Percentiles rank a stretch among this genome's conserved stretches.
These are phyloP conservation scores for Synaphobranchus kaupii DNA, from an alignment of 2,797 vertebrate genomes.

Conservation along the genomic window DNA sequence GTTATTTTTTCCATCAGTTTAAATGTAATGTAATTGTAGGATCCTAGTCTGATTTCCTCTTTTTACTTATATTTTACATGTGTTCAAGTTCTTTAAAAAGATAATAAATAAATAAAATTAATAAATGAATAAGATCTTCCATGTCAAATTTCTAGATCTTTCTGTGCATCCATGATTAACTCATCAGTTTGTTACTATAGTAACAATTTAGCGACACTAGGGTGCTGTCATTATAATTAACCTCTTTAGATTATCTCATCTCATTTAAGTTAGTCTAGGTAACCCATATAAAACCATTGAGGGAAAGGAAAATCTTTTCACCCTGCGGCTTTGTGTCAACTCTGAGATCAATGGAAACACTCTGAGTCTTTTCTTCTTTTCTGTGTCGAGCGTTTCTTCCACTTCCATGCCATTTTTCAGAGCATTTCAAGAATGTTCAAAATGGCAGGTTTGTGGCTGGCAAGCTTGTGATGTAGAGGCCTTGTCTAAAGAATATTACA, in stretches of 20 bases:
- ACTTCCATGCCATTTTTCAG: constrained; percentile 20
- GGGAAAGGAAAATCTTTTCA: constrained; percentile 38
- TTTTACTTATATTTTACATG: background rate
- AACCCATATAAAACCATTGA: constrained; percentile 53
- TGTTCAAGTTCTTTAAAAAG: background rate
- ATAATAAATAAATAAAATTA: constrained; percentile 15
- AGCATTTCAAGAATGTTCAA: constrained; percentile 21
- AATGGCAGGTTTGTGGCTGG: constrained; percentile 13
- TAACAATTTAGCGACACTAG: constrained; percentile 59
- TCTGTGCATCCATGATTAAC: constrained; percentile 54
- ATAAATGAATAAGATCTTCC: constrained; percentile 37
- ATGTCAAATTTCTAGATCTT: constrained; percentile 46
- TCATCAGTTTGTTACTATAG: constrained; percentile 65
- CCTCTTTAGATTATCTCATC: constrained; percentile 63
- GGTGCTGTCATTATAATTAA: constrained; percentile 71
- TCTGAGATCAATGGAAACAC: constrained; percentile 43
- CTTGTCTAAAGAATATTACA: background rate
- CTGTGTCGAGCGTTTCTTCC: constrained; percentile 21
- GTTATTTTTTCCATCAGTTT: background rate
- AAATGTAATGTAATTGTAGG: background rate
- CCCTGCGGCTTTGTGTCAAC: constrained; percentile 43
- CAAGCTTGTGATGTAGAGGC: constrained; percentile 1
- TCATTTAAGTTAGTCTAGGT: constrained; percentile 57
- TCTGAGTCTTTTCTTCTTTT: constrained; percentile 27
- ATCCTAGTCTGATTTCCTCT: background rate